phyloP scores from a whole-genome alignment of 2,113 vertebrate genomes.

The Azemiops feae region DNA sequence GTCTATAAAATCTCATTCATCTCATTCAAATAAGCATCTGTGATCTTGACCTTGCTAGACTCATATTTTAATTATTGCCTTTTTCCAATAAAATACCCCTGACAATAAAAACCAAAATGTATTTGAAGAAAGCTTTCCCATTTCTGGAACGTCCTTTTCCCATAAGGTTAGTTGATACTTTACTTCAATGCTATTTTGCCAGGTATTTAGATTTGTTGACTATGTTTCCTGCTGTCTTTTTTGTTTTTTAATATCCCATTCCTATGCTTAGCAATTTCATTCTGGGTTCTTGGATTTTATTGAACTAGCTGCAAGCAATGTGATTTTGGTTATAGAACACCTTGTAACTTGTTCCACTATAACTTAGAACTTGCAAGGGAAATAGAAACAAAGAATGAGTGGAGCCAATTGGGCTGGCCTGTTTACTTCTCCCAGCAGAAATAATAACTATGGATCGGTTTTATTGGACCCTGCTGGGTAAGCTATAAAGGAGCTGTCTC shows the following conservation, averaged over 20 bases:
- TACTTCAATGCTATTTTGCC: not conserved
- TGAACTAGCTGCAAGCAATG: not conserved
- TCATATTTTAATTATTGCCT: too few species aligned
- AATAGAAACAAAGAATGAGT: not conserved
- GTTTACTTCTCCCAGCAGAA: not conserved
- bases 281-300: not conserved
- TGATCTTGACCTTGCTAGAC: too few species aligned
- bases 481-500: not conserved
- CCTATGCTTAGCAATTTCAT: not conserved
- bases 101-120: not conserved
- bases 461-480: not conserved
- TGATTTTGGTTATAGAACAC: not conserved
- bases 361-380: not conserved
- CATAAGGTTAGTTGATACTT: not conserved
- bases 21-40: too few species aligned
- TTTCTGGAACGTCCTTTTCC: not conserved
- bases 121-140: not conserved
- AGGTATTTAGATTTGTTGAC: not conserved
- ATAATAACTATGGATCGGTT: not conserved
- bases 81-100: not conserved
- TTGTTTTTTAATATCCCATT: not conserved
- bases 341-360: not conserved
- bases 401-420: not conserved
- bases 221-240: not conserved
- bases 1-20: too few species aligned